Conservation (phyloP, 2,888 invertebrate species). For the Dastarcus helophoroides region DNA sequence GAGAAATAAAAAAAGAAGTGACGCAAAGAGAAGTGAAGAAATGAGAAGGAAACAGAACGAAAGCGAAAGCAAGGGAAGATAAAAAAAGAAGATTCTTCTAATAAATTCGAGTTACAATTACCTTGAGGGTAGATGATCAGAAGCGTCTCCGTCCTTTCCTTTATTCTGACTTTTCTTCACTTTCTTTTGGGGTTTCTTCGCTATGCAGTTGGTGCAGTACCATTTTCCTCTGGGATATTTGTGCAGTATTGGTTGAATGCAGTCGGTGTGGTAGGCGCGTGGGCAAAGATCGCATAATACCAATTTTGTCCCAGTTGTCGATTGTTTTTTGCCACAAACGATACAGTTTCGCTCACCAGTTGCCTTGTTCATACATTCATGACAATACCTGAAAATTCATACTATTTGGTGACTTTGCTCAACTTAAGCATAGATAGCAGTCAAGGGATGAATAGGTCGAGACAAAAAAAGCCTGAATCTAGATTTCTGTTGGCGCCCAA, state of each 20-base stretch:
- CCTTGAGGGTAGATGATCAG: conserved; percentile 45
- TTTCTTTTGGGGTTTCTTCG: conserved; percentile 61
- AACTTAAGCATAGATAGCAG: too few species aligned
- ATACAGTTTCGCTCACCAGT: conserved; percentile 89
- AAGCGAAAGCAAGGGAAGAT: too few species aligned
- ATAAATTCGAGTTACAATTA: conserved; percentile 23
- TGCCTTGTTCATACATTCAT: conserved; percentile 88
- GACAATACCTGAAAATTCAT: conserved; percentile 66
- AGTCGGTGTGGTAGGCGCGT: conserved; percentile 85
- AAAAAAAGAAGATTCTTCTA: too few species aligned
- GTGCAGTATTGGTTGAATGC: conserved; percentile 76
- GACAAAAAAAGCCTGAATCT: too few species aligned
- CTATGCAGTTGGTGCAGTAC: conserved; percentile 77
- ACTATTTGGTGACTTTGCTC: neutral
- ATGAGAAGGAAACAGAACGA: too few species aligned
- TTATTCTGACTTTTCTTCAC: conserved; percentile 48
- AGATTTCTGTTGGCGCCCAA: too few species aligned
- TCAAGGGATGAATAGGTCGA: too few species aligned
- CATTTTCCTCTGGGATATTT: conserved; percentile 48
- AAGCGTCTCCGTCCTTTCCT: conserved; percentile 45
- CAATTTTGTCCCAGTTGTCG: conserved; percentile 45
- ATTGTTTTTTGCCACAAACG: conserved; percentile 70
- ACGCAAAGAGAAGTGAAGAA: too few species aligned
- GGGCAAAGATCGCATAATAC: conserved; percentile 85
- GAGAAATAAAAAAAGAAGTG: too few species aligned